Evolutionary conservation across 2,888 invertebrate species (phyloP).

Genomic region (Machimus rusticus): DNA sequence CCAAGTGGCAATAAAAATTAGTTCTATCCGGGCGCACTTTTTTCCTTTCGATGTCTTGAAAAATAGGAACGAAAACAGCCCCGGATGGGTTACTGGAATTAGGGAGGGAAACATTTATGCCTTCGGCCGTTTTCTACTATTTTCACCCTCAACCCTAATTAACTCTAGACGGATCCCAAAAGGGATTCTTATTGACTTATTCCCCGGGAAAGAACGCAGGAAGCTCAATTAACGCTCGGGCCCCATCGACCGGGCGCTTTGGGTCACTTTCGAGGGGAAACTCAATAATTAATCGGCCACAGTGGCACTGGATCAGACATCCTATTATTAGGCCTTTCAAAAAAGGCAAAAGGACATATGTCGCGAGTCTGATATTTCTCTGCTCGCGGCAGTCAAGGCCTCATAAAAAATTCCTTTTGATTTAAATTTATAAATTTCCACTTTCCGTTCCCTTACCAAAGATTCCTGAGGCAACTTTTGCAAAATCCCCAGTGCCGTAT

Average conservation of each 20-base stretch:
- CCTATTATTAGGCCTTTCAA: not conserved
- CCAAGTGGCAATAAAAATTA: slow-evolving; percentile 43
- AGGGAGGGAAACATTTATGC: not conserved
- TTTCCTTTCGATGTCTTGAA: slow-evolving; percentile 26
- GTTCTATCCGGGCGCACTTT: slow-evolving; percentile 40
- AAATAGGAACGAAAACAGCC: slow-evolving; percentile 19
- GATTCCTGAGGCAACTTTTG: too few species aligned
- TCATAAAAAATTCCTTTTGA: not conserved
- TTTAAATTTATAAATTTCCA: not conserved
- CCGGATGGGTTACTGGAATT: slow-evolving; percentile 1
- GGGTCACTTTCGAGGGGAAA: not conserved
- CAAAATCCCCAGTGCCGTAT: too few species aligned
- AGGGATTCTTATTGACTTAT: slow-evolving; percentile 45
- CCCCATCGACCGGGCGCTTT: not conserved
- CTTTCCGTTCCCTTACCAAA: too few species aligned
- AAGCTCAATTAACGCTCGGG: slow-evolving; percentile 33
- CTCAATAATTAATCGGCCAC: slow-evolving; percentile 40
- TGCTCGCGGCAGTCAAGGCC: not conserved
- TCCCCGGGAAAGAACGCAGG: slow-evolving; percentile 40
- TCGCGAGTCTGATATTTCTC: not conserved
- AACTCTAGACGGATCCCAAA: slow-evolving; percentile 42
- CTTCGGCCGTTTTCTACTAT: slow-evolving; percentile 41
- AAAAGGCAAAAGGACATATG: not conserved
- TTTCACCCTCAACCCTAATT: slow-evolving; percentile 47
- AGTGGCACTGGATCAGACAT: not conserved